Evolutionary conservation across 2,888 invertebrate genomes (phyloP).

Genomic region (Chymomyza procnemis): DNA sequence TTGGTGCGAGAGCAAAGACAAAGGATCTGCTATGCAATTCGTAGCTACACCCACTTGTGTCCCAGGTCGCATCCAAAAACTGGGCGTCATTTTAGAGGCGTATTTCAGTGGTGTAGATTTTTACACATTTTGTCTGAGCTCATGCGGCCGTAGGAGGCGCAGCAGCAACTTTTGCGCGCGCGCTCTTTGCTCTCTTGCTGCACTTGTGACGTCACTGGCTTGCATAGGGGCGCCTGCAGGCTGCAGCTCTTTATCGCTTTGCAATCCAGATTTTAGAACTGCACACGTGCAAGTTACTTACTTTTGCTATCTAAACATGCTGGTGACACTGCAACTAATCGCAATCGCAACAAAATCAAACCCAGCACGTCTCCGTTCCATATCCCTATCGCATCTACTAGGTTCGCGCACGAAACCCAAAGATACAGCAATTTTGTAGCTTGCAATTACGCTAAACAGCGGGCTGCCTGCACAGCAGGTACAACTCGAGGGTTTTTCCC

Average conservation of each 20-base stretch:
- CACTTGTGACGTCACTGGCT: too few relatives aligned
- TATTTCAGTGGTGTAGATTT: conserved; percentile 43
- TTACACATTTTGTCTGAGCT: conserved; percentile 32
- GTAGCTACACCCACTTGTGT: conserved; percentile 60
- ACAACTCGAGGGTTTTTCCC: conserved; percentile 20
- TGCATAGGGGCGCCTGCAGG: too few relatives aligned
- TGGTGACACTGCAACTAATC: conserved; percentile 31
- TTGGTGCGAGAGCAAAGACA: not conserved
- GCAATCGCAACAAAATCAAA: conserved; percentile 26
- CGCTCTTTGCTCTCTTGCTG: too few relatives aligned
- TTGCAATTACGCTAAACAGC: conserved; percentile 47
- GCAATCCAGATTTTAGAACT: not conserved
- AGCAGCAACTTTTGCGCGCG: too few relatives aligned
- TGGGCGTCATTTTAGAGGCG: conserved; percentile 54
- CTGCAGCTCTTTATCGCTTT: too few relatives aligned
- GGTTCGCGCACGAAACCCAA: conserved; percentile 6
- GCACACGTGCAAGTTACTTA: conserved; percentile 15
- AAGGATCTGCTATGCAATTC: conserved; percentile 36
- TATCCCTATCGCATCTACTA: not conserved
- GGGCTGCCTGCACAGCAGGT: conserved; percentile 35
- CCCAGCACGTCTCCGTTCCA: not conserved
- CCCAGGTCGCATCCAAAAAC: not conserved
- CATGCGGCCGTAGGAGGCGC: too few relatives aligned
- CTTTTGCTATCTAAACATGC: conserved; percentile 42
- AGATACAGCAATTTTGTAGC: conserved; percentile 18